phyloP scores from a whole-genome alignment of 2,113 vertebrate species.

The Pristiophorus japonicus region DNA sequence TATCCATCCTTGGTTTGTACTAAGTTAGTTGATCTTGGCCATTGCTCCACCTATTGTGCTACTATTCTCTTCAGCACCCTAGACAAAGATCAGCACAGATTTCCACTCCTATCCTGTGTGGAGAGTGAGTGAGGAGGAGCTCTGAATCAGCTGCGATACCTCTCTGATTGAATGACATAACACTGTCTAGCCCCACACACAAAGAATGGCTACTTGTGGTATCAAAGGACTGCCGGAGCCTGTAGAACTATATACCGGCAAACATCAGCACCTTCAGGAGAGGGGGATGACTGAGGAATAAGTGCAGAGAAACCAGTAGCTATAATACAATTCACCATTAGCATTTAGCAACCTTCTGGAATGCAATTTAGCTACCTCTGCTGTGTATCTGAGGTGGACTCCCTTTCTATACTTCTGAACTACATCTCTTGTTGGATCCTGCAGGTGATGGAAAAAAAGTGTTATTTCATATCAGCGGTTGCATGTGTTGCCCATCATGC shows the following conservation, averaged over 20 bases:
- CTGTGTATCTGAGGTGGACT: background rate
- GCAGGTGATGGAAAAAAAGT: background rate
- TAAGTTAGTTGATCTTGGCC: background rate
- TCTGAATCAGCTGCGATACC: background rate
- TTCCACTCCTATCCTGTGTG: background rate
- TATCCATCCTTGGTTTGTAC: background rate
- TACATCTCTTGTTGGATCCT: background rate
- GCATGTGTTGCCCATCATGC: background rate
- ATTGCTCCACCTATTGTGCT: background rate
- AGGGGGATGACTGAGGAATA: background rate
- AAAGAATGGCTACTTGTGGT: background rate
- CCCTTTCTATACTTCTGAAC: background rate
- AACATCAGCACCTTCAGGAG: background rate
- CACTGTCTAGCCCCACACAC: too few species aligned
- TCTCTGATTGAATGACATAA: background rate
- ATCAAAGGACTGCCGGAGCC: background rate
- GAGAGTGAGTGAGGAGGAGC: background rate
- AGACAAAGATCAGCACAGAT: background rate
- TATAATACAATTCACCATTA: background rate
- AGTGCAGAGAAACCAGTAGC: background rate
- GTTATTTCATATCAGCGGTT: background rate
- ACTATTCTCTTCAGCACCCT: background rate
- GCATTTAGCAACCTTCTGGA: background rate
- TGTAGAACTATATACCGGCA: background rate
- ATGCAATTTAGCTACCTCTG: background rate